Evolutionary conservation across 1,140 invertebrate genomes (phyloP).

Genomic region (Archivesica marissinica): DNA sequence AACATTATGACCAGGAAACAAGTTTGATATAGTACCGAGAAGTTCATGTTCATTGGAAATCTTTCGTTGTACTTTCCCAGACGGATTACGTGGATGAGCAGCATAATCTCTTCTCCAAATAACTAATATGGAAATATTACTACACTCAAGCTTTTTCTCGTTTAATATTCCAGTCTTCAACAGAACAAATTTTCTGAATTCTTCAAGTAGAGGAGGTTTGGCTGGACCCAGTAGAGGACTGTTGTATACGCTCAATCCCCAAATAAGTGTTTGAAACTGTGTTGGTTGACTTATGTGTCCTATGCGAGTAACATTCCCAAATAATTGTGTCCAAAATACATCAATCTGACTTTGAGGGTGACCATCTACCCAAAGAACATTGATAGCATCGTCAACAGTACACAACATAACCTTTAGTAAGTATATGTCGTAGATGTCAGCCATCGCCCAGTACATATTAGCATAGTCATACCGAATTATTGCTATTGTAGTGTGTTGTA

Average conservation of each 20-base stretch:
- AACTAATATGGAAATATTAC: conserved; percentile 72
- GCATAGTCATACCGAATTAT: conserved; percentile 80
- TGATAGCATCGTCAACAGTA: conserved; percentile 72
- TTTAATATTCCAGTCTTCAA: conserved; percentile 51
- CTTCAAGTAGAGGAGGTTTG: conserved; percentile 73
- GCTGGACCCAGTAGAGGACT: conserved; percentile 73
- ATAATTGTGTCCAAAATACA: conserved; percentile 74
- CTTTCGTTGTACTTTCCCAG: conserved; percentile 75
- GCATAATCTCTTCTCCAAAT: conserved; percentile 81
- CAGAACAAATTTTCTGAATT: conserved; percentile 79
- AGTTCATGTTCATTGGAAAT: conserved; percentile 78
- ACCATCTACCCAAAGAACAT: conserved; percentile 77
- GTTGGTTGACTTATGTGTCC: conserved; percentile 56
- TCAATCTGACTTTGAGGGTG: conserved; percentile 78
- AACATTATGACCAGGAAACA: conserved; percentile 65
- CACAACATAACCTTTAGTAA: conserved; percentile 75
- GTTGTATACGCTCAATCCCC: conserved; percentile 76
- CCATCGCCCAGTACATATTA: conserved; percentile 82
- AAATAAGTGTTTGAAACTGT: conserved; percentile 71
- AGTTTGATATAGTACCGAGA: conserved; percentile 35
- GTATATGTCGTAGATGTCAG: conserved; percentile 81
- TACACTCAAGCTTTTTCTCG: conserved; percentile 67
- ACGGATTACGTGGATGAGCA: conserved; percentile 81
- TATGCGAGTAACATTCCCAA: conserved; percentile 63
- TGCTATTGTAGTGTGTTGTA: conserved; percentile 65